Conservation (phyloP, 2,888 invertebrate genomes). For the Acrobasis repandana region DNA sequence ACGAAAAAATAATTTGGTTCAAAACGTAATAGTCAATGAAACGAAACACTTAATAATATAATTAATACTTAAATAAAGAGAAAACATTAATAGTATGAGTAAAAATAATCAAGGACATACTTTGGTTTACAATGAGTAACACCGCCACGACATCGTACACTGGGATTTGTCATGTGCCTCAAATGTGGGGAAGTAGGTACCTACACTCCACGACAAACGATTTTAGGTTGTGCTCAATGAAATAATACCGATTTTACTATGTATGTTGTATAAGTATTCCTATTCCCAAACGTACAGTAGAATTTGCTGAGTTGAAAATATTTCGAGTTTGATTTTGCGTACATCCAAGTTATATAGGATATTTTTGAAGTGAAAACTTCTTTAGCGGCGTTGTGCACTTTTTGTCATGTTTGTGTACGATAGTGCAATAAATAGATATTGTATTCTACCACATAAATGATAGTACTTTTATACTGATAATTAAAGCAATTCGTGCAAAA, state of each 20-base stretch:
- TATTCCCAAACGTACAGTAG: too few species aligned
- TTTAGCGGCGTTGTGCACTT: too few species aligned
- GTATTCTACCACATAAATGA: too few species aligned
- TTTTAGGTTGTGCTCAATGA: neutral
- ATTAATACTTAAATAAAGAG: constrained; percentile 48
- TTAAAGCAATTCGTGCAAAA: too few species aligned
- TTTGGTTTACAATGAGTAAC: constrained; percentile 72
- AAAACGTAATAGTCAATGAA: constrained; percentile 64
- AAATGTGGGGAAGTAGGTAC: neutral
- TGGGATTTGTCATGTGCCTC: constrained; percentile 33
- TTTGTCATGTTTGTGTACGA: too few species aligned
- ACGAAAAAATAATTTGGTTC: constrained; percentile 52
- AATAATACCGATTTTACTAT: neutral
- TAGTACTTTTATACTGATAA: too few species aligned
- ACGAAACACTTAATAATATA: constrained; percentile 54
- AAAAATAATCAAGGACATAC: constrained; percentile 62
- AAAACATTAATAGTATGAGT: constrained; percentile 43
- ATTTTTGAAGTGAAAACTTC: too few species aligned
- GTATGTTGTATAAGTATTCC: neutral
- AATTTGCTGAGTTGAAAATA: too few species aligned
- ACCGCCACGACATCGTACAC: constrained; percentile 39
- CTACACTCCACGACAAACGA: neutral
- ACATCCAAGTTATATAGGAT: too few species aligned
- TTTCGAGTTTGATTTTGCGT: too few species aligned
- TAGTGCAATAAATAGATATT: too few species aligned